phyloP scores from a whole-genome alignment of 2,888 invertebrate genomes.

The Drosophila infuscata region DNA sequence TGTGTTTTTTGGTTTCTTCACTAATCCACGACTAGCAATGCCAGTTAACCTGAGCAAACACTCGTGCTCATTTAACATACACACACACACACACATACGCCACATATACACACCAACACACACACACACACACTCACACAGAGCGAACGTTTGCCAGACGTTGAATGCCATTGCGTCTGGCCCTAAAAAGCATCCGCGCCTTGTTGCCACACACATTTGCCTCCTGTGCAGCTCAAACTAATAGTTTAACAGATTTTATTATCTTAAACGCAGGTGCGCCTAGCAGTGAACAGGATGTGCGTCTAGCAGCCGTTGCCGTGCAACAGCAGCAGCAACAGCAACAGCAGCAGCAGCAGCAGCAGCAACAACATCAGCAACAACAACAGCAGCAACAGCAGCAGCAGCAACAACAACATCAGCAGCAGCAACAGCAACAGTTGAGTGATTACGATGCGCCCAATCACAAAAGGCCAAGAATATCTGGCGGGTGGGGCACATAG shows the following conservation, averaged over 20 bases:
- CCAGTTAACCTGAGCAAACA: conserved; percentile 19
- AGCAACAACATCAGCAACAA: conserved; percentile 69
- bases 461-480: conserved; percentile 94
- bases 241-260: conserved; percentile 84
- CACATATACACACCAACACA: conserved; percentile 16
- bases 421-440: conserved; percentile 81
- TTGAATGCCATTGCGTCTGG: conserved; percentile 59
- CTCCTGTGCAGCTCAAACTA: conserved; percentile 74
- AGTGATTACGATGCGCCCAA: conserved; percentile 88
- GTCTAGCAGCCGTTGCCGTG: conserved; percentile 82
- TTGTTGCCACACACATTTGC: conserved; percentile 65
- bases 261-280: conserved; percentile 89
- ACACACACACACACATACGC: conserved; percentile 21
- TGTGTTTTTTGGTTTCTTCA: conserved; percentile 30
- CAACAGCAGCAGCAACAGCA: conserved; percentile 77
- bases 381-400: conserved; percentile 81
- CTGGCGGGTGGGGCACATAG: conserved; percentile 97
- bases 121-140: conserved; percentile 26
- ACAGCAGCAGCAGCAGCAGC: conserved; percentile 82
- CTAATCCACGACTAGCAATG: conserved; percentile 30
- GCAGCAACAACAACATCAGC: conserved; percentile 78
- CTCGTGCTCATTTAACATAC: conserved; percentile 28
- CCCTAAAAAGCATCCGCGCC: conserved; percentile 43
- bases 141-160: conserved; percentile 52
- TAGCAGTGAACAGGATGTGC: conserved; percentile 90